Conservation (phyloP, 1,140 invertebrate species). For the Diprion similis region DNA sequence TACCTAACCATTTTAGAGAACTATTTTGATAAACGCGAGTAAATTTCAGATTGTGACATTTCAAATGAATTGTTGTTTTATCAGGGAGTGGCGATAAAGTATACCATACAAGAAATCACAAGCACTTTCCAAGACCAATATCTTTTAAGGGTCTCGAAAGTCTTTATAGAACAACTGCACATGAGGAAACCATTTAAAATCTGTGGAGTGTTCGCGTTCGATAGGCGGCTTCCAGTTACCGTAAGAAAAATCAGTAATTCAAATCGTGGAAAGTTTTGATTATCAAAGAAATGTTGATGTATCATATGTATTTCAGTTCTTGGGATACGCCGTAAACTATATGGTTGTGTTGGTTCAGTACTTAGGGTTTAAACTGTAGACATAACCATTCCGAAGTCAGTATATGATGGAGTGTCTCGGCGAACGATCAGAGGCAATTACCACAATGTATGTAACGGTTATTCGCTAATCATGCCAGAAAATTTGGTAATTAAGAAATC, state of each 20-base stretch:
- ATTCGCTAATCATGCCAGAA: too few relatives aligned
- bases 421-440: too few relatives aligned
- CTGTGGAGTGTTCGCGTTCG: background rate
- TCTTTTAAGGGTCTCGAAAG: background rate
- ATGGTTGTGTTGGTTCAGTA: background rate
- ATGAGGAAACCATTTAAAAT: background rate
- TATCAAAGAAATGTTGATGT: background rate
- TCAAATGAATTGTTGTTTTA: too few relatives aligned
- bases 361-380: background rate
- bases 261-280: background rate
- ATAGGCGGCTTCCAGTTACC: background rate
- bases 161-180: background rate
- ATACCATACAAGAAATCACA: background rate
- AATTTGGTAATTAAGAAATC: too few relatives aligned
- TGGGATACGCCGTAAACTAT: constrained; percentile 2
- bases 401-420: too few relatives aligned
- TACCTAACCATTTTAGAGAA: too few relatives aligned
- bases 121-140: background rate
- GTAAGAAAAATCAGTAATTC: background rate
- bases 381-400: too few relatives aligned
- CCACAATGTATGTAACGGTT: too few relatives aligned
- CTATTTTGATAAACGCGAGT: too few relatives aligned
- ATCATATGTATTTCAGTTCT: constrained; percentile 7
- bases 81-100: background rate
- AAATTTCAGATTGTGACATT: too few relatives aligned